These are phyloP conservation scores for Lasioglossum marginatum DNA, from an alignment of 2,888 invertebrate species.

Conservation along the genomic window DNA sequence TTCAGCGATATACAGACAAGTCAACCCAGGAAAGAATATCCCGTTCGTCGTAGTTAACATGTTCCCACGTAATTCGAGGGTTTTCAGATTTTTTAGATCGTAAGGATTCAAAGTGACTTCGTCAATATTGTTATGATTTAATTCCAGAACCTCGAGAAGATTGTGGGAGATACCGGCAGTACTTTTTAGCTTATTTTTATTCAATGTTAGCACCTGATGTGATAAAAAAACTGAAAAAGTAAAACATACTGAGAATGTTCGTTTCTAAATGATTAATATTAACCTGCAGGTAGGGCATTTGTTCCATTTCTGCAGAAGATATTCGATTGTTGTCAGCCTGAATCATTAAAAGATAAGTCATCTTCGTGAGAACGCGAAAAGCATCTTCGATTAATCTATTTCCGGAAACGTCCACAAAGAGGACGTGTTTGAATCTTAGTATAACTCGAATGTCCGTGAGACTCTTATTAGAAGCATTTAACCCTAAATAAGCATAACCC, in stretches of 20 bases:
- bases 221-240: not conserved
- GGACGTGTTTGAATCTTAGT: conserved; percentile 85
- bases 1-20: conserved; percentile 91
- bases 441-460: conserved; percentile 86
- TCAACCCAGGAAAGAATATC: conserved; percentile 86
- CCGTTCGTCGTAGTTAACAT: conserved; percentile 84
- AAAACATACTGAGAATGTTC: not conserved
- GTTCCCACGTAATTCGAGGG: conserved; percentile 86
- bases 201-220: conserved; percentile 86
- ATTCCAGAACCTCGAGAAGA: conserved; percentile 86
- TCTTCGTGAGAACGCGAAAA: conserved; percentile 85
- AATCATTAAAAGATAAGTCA: conserved; percentile 86
- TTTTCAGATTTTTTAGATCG: conserved; percentile 84
- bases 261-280: not conserved
- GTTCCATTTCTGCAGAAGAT: conserved; percentile 85
- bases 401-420: conserved; percentile 87
- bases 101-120: conserved; percentile 53
- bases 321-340: conserved; percentile 87
- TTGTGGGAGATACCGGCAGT: conserved; percentile 86
- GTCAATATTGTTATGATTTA: conserved; percentile 85
- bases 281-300: conserved; percentile 86
- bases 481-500: conserved; percentile 87
- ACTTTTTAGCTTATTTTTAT: conserved; percentile 85
- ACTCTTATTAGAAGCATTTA: conserved; percentile 85
- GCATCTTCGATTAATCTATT: conserved; percentile 85